Base-by-base conservation (phyloP, 2,113 vertebrate species). In the Rostratula benghalensis region DNA sequence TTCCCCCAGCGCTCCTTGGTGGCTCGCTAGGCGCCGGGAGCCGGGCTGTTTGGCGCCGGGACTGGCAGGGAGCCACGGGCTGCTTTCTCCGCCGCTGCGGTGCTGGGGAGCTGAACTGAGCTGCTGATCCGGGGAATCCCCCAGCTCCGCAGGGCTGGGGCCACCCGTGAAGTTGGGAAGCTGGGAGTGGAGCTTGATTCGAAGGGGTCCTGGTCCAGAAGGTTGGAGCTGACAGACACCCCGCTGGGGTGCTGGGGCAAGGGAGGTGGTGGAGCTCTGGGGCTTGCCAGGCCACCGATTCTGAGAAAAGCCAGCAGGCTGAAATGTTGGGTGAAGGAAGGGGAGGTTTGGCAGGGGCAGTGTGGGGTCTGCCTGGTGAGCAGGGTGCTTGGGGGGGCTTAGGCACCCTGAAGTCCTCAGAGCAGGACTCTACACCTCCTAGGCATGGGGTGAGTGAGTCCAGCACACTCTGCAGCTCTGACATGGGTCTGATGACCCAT, bases 11-110 rank as follows among this genome's bases (percentile, higher is more conserved):
- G 2, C 80, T 79, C 81, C 17, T 1, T 81, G 86, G 79, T 77
- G 80, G 80, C 84, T 94, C 0, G 4, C 60, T n/a, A 90, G 37
- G 83, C n/a, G 41, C 79, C 3, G 14, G 76, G 89, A 94, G 93
- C 93, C 1, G 83, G 89, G 93, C 96, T 94, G 94, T 73, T 81
- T 81, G 96, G 95, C 76, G 91, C 95, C 95, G 23, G 87, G 0
- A 1, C 95, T 97, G 96, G 95, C 76, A 0, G 0, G 64, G 23
- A 90, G 94, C 93, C 95, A 97, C 2, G 0, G 0, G 4, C 83
- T 63, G 79, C 96, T 92, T 92, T 91, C 91, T 83, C 68, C 0
- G 1, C 73, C 0, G 1, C 93, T 89, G 71, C 54, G 77, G 80
- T 2, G 9, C 89, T 31, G 73, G 64, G 87, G 83, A 86, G 60